Percentiles rank a stretch among this genome's conserved stretches.
Evolutionary conservation across 2,113 vertebrate species (phyloP).

Genomic region (Nothocercus nigrocapillus): DNA sequence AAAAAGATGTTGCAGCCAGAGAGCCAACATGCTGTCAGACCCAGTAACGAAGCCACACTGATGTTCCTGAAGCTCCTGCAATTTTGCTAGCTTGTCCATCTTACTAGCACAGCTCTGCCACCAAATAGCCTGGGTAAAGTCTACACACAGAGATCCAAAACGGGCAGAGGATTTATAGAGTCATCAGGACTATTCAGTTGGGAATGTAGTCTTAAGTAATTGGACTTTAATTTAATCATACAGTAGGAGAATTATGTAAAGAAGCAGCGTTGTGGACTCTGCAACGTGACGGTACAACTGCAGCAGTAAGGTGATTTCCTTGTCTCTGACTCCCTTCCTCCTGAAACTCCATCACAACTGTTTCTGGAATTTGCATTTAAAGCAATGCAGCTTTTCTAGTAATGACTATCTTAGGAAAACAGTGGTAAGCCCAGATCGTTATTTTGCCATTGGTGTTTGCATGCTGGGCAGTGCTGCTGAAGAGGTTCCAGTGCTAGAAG

Average conservation of each 20-base stretch:
- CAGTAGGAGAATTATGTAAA: not conserved
- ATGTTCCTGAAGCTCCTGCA: not conserved
- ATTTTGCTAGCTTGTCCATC: not conserved
- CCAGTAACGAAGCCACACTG: too few species aligned
- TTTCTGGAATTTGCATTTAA: not conserved
- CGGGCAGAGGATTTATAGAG: not conserved
- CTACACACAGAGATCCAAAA: rapidly evolving
- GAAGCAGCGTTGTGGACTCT: not conserved
- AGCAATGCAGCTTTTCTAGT: not conserved
- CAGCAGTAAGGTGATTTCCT: too few species aligned
- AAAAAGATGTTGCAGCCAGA: too few species aligned
- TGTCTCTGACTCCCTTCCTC: not conserved
- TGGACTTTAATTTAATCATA: not conserved
- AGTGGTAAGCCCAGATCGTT: not conserved
- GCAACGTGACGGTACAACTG: not conserved
- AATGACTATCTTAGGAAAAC: not conserved
- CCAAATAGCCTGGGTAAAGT: not conserved
- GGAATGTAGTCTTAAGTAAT: not conserved
- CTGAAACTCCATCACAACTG: not conserved
- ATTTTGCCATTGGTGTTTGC: not conserved
- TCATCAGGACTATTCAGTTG: not conserved
- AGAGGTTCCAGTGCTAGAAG: not conserved
- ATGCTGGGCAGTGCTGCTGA: not conserved
- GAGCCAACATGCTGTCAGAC: too few species aligned
- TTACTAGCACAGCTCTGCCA: not conserved